phyloP scores from a whole-genome alignment of 2,888 invertebrate genomes.

The Ditula angustiorana region DNA sequence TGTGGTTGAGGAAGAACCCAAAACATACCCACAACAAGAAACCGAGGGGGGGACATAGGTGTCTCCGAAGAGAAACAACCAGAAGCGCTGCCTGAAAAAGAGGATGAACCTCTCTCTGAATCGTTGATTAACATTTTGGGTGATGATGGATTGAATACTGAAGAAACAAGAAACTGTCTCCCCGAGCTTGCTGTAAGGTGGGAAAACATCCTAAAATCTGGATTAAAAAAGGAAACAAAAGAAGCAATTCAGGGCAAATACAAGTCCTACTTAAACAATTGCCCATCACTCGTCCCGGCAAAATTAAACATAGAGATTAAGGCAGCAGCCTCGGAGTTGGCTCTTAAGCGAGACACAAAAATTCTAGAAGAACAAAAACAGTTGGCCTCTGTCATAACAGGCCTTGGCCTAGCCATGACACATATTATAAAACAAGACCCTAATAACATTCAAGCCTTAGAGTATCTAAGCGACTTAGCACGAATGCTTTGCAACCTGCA shows the following conservation, averaged over 20 bases:
- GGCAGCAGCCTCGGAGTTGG: not conserved
- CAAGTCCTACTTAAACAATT: not conserved
- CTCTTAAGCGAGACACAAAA: not conserved
- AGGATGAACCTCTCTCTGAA: not conserved
- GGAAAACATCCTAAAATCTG: not conserved
- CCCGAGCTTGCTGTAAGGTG: not conserved
- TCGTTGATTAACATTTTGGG: not conserved
- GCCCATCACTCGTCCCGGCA: not conserved
- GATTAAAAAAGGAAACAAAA: not conserved
- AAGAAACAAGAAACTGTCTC: not conserved
- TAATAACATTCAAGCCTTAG: no score
- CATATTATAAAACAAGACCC: no score
- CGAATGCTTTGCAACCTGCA: no score
- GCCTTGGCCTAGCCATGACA: no score
- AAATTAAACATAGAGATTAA: constrained; percentile 1
- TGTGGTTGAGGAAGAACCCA: no score
- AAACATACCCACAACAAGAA: no score
- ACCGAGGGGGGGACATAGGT: not conserved
- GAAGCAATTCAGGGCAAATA: not conserved
- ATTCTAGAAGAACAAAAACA: not conserved
- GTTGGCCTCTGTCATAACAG: no score
- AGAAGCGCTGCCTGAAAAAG: not conserved
- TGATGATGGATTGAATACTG: not conserved
- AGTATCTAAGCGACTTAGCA: no score
- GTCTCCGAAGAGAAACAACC: not conserved